Percentiles rank a stretch among this genome's conserved stretches.
Evolutionary conservation across 1,140 invertebrate species (phyloP).

Genomic region (Leptestheria dahalacensis): DNA sequence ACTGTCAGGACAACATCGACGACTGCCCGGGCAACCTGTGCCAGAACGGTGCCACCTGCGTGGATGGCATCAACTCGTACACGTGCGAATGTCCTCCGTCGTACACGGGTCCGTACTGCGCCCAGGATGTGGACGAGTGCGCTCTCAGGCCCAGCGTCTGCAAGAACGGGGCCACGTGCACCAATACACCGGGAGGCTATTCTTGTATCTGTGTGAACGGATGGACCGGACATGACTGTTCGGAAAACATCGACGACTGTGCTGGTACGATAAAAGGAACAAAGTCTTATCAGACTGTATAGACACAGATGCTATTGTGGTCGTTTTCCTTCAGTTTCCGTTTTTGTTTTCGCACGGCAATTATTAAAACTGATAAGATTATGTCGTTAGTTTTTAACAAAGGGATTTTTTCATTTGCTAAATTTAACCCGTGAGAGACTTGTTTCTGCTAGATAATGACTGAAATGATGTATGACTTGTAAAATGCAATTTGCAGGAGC

Average conservation of each 20-base stretch:
- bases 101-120: slow-evolving; percentile 66
- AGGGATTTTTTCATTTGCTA: no score
- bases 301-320: no score
- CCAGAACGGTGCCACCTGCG: slow-evolving; percentile 76
- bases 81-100: slow-evolving; percentile 73
- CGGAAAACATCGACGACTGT: slow-evolving; percentile 86
- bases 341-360: no score
- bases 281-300: no score
- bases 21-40: slow-evolving; percentile 78
- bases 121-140: slow-evolving; percentile 34
- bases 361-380: no score
- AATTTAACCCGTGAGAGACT: no score
- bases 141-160: slow-evolving; percentile 53
- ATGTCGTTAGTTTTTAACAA: no score
- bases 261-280: no score
- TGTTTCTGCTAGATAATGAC: no score
- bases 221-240: slow-evolving; percentile 81
- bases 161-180: slow-evolving; percentile 88
- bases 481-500: slow-evolving; percentile 37
- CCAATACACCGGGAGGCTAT: slow-evolving; percentile 74
- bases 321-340: no score
- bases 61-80: slow-evolving; percentile 74
- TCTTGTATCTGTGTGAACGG: slow-evolving; percentile 94
- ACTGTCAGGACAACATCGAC: slow-evolving; percentile 81
- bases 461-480: background rate